Evolutionary conservation across 2,888 invertebrate genomes (phyloP).

Genomic region (Tigriopus californicus): DNA sequence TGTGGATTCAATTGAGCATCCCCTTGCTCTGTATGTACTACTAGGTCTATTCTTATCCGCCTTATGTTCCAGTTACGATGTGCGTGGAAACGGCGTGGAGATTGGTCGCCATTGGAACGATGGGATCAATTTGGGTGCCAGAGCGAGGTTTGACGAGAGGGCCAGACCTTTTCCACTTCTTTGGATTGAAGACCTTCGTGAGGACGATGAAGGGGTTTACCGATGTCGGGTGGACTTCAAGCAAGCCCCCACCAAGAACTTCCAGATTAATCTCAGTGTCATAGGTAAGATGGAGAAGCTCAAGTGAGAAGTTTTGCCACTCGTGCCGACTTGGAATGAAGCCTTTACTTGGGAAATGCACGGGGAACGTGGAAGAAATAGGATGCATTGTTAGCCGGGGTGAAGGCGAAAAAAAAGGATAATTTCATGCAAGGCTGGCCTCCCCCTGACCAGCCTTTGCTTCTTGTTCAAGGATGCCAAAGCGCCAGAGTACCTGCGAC

Average conservation of each 20-base stretch:
- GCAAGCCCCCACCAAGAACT: conserved; percentile 70
- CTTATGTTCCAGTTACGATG: conserved; percentile 16
- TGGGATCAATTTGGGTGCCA: not conserved
- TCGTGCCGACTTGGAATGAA: not conserved
- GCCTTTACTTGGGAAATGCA: not conserved
- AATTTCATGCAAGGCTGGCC: no score
- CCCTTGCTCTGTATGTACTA: no score
- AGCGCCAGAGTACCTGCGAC: no score
- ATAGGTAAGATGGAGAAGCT: conserved; percentile 44
- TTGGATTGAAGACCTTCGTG: conserved; percentile 61
- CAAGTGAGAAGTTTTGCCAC: no score
- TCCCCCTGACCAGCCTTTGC: no score
- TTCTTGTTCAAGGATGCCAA: no score
- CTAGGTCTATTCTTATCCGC: no score
- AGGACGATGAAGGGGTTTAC: conserved; percentile 72
- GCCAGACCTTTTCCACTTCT: conserved; percentile 36
- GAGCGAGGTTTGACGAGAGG: conserved; percentile 12
- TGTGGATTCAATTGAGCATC: not conserved
- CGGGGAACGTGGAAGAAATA: no score
- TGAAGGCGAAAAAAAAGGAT: no score
- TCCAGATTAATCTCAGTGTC: conserved; percentile 71
- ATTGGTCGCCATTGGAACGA: conserved; percentile 14
- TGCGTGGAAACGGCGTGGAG: conserved; percentile 11
- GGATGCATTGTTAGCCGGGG: no score
- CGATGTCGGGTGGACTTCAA: conserved; percentile 75